A percentile compares a stretch with the other conserved stretches of the same genome.
Evolutionary conservation across 2,888 invertebrate genomes (phyloP).

Genomic region (Melinaea marsaeus): DNA sequence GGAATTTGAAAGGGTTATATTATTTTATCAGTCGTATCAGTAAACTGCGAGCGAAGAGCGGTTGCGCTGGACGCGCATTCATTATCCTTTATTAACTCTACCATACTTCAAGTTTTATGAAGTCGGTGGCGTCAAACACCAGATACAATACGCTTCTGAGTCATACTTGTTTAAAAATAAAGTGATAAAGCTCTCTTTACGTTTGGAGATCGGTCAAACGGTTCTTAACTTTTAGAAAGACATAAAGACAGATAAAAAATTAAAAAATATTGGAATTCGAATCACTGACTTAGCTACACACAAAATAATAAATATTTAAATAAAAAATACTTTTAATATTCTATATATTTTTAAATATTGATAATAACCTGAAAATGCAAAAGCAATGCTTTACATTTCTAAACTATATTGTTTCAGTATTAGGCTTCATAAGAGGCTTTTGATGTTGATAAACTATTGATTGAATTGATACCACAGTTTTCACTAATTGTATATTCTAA

Average conservation of each 20-base stretch:
- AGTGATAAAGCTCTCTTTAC: too few relatives aligned
- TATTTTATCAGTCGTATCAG: conserved; percentile 4
- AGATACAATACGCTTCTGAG: not conserved
- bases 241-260: too few relatives aligned
- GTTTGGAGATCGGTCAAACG: too few relatives aligned
- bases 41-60: not conserved
- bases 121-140: conserved; percentile 13
- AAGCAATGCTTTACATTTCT: too few relatives aligned
- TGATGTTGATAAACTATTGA: not conserved
- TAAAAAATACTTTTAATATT: too few relatives aligned
- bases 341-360: too few relatives aligned
- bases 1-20: not conserved
- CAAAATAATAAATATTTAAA: too few relatives aligned
- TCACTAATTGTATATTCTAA: not conserved
- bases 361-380: too few relatives aligned
- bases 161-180: too few relatives aligned
- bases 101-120: conserved; percentile 8
- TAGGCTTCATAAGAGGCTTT: not conserved
- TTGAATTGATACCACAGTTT: not conserved
- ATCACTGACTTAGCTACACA: too few relatives aligned
- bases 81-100: conserved; percentile 11
- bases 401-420: not conserved
- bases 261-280: too few relatives aligned
- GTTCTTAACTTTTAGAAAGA: too few relatives aligned
- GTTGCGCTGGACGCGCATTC: conserved; percentile 1